A percentile compares a stretch with the other conserved stretches of the same genome.
phyloP scores from a whole-genome alignment of 2,113 vertebrate species.

The Psilopsiagon aymara region DNA sequence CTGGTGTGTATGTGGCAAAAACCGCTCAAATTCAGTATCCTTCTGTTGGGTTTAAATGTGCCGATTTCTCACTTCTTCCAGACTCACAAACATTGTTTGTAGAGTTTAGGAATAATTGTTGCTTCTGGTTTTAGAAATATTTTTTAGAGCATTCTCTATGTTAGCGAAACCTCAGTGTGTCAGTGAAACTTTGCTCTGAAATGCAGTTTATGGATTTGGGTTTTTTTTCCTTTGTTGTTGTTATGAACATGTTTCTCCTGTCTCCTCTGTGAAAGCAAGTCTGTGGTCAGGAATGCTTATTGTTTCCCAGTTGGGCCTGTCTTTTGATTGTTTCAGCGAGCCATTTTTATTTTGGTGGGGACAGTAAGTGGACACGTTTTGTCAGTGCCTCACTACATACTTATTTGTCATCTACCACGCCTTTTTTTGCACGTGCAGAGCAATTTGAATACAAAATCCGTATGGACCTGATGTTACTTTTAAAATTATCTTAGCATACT shows the following conservation, averaged over 20 bases:
- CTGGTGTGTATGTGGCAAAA: not conserved
- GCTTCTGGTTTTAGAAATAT: not conserved
- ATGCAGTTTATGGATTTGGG: not conserved
- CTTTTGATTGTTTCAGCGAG: not conserved
- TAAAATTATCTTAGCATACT: not conserved
- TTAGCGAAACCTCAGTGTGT: not conserved
- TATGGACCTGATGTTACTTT: not conserved
- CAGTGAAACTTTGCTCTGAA: not conserved
- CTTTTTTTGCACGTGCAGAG: not conserved
- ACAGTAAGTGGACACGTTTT: not conserved
- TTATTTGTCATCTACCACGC: not conserved
- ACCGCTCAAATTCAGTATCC: not conserved
- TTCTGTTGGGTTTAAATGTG: not conserved
- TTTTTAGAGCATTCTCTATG: not conserved
- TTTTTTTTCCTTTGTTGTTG: not conserved
- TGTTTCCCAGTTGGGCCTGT: not conserved
- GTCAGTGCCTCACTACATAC: not conserved
- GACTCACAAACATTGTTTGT: fast-evolving
- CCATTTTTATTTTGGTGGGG: not conserved
- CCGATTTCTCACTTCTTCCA: not conserved
- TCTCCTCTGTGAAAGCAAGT: not conserved
- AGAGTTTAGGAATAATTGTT: not conserved
- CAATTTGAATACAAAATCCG: not conserved
- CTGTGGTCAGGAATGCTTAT: not conserved
- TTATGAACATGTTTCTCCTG: not conserved